Evolutionary conservation across 2,113 vertebrate species (phyloP).

Genomic region (Eptesicus fuscus): DNA sequence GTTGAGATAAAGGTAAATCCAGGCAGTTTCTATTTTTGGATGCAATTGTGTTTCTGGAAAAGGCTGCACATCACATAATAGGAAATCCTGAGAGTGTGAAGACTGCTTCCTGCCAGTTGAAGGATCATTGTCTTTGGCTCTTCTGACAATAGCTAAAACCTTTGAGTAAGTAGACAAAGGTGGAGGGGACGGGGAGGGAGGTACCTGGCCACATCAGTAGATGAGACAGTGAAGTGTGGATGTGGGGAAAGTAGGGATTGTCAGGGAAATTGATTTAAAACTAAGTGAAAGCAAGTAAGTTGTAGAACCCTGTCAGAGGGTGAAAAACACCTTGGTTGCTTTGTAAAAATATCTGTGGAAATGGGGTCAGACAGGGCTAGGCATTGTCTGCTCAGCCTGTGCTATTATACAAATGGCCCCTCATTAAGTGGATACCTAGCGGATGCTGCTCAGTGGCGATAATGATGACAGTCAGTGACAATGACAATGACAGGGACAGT

Average conservation of each 20-base stretch:
- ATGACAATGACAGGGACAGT: not conserved
- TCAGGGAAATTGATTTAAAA: not conserved
- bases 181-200: too few relatives aligned
- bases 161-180: not conserved
- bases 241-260: not conserved
- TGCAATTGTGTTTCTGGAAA: slow-evolving; percentile 66
- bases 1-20: slow-evolving; percentile 46
- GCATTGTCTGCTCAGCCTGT: not conserved
- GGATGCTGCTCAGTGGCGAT: not conserved
- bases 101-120: slow-evolving; percentile 35
- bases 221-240: not conserved
- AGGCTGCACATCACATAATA: slow-evolving; percentile 51
- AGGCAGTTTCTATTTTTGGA: slow-evolving; percentile 57
- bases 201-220: accelerated
- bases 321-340: not conserved
- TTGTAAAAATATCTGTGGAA: not conserved
- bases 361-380: not conserved
- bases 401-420: not conserved
- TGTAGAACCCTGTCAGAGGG: not conserved
- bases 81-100: slow-evolving; percentile 69
- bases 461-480: not conserved
- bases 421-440: not conserved
- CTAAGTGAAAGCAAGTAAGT: not conserved
- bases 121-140: slow-evolving; percentile 30
- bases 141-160: not conserved